These are phyloP conservation scores for Botia almorhae DNA, from an alignment of 2,797 vertebrate genomes.

Conservation along the genomic window DNA sequence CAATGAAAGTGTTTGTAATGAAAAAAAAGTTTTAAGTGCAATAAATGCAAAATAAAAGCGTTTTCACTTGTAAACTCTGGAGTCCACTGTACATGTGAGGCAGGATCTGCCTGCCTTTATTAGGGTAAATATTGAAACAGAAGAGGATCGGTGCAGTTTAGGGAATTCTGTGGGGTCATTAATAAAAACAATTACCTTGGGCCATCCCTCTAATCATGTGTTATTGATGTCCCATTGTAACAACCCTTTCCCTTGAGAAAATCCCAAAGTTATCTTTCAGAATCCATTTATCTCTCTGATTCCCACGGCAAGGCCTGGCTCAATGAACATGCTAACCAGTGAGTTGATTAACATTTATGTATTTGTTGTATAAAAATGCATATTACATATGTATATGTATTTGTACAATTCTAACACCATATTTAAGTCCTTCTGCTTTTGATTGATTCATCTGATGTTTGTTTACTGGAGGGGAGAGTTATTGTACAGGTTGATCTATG, in stretches of 20 bases:
- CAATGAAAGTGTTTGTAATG: too few relatives aligned
- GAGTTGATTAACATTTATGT: neutral
- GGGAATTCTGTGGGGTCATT: slow-evolving; percentile 44
- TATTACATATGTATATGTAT: too few relatives aligned
- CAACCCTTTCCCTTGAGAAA: slow-evolving; percentile 25
- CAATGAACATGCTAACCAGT: neutral
- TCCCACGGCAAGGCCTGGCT: slow-evolving; percentile 7
- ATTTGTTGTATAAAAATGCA: too few relatives aligned
- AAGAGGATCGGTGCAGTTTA: neutral
- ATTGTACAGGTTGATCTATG: slow-evolving; percentile 14
- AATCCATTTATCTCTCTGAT: slow-evolving; percentile 10
- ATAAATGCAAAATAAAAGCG: neutral
- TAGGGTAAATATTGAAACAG: slow-evolving; percentile 10
- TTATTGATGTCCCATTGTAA: slow-evolving; percentile 55
- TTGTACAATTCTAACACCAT: too few relatives aligned
- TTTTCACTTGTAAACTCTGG: neutral
- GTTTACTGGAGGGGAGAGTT: neutral
- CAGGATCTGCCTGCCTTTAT: neutral
- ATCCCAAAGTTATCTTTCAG: slow-evolving; percentile 15
- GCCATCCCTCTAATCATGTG: slow-evolving; percentile 49
- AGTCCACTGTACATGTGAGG: neutral
- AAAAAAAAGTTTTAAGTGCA: too few relatives aligned
- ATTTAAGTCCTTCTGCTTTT: neutral
- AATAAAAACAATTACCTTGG: slow-evolving; percentile 46
- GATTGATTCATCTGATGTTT: slow-evolving; percentile 2